Percentiles rank a stretch among this genome's conserved stretches.
These are phyloP conservation scores for Pluvianellus socialis DNA, from an alignment of 2,113 vertebrate genomes.

Conservation along the genomic window DNA sequence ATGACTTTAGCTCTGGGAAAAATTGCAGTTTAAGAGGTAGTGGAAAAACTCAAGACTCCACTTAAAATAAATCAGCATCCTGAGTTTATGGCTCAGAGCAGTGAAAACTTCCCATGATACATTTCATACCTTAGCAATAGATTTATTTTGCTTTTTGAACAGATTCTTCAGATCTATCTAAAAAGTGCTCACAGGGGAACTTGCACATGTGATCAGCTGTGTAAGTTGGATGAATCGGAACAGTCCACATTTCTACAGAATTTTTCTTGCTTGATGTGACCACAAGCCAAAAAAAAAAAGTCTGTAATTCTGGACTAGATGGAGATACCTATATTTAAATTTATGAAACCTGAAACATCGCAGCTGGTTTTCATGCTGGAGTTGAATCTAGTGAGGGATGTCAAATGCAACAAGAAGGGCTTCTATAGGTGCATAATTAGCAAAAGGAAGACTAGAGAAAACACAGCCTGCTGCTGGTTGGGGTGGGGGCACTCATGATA, in stretches of 20 bases:
- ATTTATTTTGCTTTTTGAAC: slow-evolving; percentile 28
- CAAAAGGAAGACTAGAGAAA: neutral
- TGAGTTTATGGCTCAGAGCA: slow-evolving; percentile 31
- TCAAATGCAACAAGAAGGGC: neutral
- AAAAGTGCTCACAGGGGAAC: neutral
- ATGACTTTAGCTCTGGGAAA: slow-evolving; percentile 8
- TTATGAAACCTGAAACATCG: neutral
- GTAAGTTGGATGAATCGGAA: neutral
- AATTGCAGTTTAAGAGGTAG: neutral
- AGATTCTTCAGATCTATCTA: slow-evolving; percentile 18
- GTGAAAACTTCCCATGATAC: neutral
- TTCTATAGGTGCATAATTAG: neutral
- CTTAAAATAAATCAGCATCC: slow-evolving; percentile 24
- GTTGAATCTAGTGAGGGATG: neutral
- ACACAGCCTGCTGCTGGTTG: neutral
- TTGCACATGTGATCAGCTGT: neutral
- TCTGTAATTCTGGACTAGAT: neutral
- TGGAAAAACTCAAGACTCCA: neutral
- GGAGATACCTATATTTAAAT: neutral
- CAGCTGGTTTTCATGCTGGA: neutral
- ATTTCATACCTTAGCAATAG: neutral
- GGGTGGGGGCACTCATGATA: too few relatives aligned
- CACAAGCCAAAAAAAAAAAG: neutral
- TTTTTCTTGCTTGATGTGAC: neutral
- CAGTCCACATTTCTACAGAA: neutral